Conservation (phyloP, 2,113 vertebrate genomes). For the Mormoops blainvillei region DNA sequence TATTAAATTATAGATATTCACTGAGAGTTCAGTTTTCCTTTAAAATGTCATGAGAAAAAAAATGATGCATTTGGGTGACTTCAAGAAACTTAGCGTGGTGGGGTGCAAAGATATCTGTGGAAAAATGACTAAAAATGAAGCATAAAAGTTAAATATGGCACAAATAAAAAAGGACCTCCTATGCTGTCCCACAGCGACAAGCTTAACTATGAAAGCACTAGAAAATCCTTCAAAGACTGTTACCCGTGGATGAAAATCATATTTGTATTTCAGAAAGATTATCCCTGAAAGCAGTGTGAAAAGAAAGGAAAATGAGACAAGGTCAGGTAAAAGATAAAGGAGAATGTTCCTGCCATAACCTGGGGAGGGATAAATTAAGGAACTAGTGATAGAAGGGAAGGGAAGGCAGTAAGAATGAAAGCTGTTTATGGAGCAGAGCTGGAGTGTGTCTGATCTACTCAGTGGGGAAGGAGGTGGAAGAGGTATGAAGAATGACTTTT, state of each 20-base stretch:
- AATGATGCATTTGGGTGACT: not conserved
- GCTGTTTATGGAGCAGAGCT: rapidly evolving
- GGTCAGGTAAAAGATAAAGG: not conserved
- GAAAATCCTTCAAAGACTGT: not conserved
- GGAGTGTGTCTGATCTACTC: not conserved
- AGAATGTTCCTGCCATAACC: too few species aligned
- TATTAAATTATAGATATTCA: not conserved
- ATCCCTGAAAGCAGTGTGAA: not conserved
- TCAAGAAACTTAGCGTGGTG: not conserved
- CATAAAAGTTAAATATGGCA: not conserved
- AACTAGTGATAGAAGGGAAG: rapidly evolving
- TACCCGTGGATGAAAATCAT: not conserved
- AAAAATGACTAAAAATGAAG: not conserved
- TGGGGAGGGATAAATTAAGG: not conserved
- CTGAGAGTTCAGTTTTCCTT: not conserved
- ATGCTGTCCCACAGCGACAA: not conserved
- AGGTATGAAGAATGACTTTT: rapidly evolving
- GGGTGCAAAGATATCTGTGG: too few species aligned
- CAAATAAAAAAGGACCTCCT: rapidly evolving
- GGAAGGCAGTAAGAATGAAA: not conserved
- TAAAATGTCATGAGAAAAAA: not conserved
- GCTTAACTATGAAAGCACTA: rapidly evolving
- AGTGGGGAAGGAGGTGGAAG: rapidly evolving
- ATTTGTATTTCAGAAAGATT: not conserved
- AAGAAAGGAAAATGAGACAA: not conserved